These are phyloP conservation scores for Phrynocephalus guinanensis DNA, from an alignment of 2,797 vertebrate species.

Conservation along the genomic window DNA sequence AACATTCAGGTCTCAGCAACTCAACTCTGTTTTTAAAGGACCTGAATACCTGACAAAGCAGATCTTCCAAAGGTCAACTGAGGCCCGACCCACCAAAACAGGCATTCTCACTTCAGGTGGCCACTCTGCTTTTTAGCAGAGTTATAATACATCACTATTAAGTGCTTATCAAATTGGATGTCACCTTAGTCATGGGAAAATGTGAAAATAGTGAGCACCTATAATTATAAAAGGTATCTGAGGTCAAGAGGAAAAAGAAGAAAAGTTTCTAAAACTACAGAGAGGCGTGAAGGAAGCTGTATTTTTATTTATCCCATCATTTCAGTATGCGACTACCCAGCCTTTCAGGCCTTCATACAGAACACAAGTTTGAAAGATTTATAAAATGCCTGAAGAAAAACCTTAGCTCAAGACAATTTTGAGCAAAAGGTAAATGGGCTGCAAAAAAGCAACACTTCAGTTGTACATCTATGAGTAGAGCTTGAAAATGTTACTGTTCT, in stretches of 20 bases:
- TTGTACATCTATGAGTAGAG: not conserved
- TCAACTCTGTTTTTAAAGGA: not conserved
- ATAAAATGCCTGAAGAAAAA: slow-evolving; percentile 24
- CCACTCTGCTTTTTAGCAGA: not conserved
- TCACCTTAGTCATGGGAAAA: not conserved
- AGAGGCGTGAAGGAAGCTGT: slow-evolving; percentile 7
- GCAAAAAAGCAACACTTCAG: not conserved
- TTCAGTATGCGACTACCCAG: no score
- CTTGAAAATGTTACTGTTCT: no score
- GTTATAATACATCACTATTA: not conserved
- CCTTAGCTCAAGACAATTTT: not conserved
- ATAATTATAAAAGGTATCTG: slow-evolving; percentile 37
- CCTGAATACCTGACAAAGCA: no score
- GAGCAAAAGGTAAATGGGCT: not conserved
- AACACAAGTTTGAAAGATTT: not conserved
- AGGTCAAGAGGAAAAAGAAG: not conserved
- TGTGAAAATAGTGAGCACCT: not conserved
- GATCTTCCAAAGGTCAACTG: no score
- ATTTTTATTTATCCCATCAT: not conserved
- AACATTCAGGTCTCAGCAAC: slow-evolving; percentile 2
- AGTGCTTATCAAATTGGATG: not conserved
- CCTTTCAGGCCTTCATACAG: not conserved
- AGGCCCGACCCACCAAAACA: no score
- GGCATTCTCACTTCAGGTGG: no score
- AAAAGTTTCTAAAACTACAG: slow-evolving; percentile 44